These are phyloP conservation scores for Sycobia sp. DNA, from an alignment of 1,140 invertebrate genomes.

Conservation along the genomic window DNA sequence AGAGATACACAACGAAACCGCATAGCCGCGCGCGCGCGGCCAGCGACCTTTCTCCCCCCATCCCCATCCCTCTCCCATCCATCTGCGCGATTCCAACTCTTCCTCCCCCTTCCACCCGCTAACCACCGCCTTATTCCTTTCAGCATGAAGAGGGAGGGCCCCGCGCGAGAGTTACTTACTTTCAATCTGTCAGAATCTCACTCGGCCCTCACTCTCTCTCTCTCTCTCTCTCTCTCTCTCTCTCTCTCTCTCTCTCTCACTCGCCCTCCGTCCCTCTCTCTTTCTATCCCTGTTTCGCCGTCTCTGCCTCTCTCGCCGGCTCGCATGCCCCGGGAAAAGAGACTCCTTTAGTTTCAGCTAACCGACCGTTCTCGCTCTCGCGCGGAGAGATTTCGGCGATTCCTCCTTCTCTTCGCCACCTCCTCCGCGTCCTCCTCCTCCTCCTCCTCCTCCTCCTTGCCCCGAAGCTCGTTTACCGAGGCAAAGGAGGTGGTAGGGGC, in stretches of 20 bases:
- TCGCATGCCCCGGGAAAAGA: slow-evolving; percentile 22
- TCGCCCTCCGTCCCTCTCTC: too few relatives aligned
- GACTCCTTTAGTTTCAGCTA: slow-evolving; percentile 22
- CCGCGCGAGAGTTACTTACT: slow-evolving; percentile 32
- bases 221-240: too few relatives aligned
- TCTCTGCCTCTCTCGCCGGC: too few relatives aligned
- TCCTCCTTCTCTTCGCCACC: slow-evolving; percentile 1
- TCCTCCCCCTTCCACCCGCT: neutral
- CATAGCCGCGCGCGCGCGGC: slow-evolving; percentile 13
- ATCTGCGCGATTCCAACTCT: neutral
- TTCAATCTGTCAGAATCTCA: slow-evolving; percentile 37
- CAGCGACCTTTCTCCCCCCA: slow-evolving; percentile 7
- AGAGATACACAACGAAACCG: slow-evolving; percentile 12
- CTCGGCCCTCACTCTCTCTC: slow-evolving; percentile 21
- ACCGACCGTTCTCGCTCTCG: slow-evolving; percentile 3
- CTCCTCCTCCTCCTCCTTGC: neutral
- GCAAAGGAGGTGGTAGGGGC: slow-evolving; percentile 1
- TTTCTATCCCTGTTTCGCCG: too few relatives aligned
- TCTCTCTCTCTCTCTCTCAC: too few relatives aligned
- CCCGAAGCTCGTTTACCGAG: slow-evolving; percentile 23
- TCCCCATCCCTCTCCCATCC: neutral
- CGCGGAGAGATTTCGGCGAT: slow-evolving; percentile 17
- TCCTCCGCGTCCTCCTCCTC: neutral
- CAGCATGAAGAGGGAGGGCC: slow-evolving; percentile 15
- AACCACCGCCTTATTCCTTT: slow-evolving; percentile 12